Evolutionary conservation across 1,140 invertebrate species (phyloP).

Genomic region (Diorhabda carinulata): DNA sequence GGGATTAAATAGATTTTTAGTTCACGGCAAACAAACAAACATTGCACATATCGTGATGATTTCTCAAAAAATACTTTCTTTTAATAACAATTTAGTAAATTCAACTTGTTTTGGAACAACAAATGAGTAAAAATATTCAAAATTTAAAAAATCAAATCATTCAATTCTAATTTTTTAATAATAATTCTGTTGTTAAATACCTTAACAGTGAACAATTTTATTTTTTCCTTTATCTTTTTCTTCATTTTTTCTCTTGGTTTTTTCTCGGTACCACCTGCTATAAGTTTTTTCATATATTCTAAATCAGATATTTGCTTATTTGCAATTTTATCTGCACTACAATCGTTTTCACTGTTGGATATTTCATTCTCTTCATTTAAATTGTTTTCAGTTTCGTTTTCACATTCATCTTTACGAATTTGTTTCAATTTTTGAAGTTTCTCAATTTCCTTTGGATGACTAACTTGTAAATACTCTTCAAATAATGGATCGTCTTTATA

Average conservation of each 20-base stretch:
- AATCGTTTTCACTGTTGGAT: constrained; percentile 32
- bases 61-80: too few species aligned
- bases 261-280: constrained; percentile 37
- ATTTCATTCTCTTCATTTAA: constrained; percentile 26
- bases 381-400: constrained; percentile 34
- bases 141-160: background rate
- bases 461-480: constrained; percentile 80
- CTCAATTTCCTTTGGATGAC: constrained; percentile 57
- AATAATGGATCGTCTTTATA: constrained; percentile 87
- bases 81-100: too few species aligned
- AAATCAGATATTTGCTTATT: constrained; percentile 68
- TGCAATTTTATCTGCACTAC: constrained; percentile 53
- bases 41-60: too few species aligned
- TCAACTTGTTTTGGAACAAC: background rate
- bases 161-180: background rate
- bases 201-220: constrained; percentile 59
- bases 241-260: constrained; percentile 38
- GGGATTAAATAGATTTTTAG: too few species aligned
- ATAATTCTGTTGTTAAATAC: constrained; percentile 35
- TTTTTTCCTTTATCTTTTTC: constrained; percentile 44
- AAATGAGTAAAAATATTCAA: background rate
- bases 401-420: constrained; percentile 15
- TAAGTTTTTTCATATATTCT: constrained; percentile 54
- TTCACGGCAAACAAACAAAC: too few species aligned
- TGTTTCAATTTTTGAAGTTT: constrained; percentile 41